Evolutionary conservation across 2,888 invertebrate species (phyloP).

Genomic region (Aphidoletes aphidimyza): DNA sequence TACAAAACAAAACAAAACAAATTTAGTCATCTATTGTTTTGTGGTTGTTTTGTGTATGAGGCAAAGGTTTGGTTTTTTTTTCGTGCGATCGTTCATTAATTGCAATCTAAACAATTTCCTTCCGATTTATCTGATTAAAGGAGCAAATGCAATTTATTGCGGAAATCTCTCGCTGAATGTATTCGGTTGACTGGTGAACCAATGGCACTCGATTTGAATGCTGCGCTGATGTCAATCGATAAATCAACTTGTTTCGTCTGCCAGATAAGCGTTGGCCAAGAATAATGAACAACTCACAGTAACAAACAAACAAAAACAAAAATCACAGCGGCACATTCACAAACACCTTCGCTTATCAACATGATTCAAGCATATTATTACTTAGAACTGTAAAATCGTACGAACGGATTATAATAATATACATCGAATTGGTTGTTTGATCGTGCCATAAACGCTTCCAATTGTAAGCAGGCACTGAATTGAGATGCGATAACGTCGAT

Average conservation of each 20-base stretch:
- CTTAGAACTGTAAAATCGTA: too few relatives aligned
- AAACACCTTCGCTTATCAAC: neutral
- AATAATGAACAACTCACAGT: neutral
- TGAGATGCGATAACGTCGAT: too few relatives aligned
- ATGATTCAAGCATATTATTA: neutral
- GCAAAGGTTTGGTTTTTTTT: neutral
- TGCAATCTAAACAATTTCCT: neutral
- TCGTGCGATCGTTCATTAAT: neutral
- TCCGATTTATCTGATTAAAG: neutral
- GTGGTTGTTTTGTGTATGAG: neutral
- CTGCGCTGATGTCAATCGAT: neutral
- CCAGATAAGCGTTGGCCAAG: conserved; percentile 15
- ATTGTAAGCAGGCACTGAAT: too few relatives aligned
- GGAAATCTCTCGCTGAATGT: neutral
- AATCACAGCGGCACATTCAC: neutral
- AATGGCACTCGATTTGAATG: neutral
- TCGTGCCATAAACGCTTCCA: too few relatives aligned
- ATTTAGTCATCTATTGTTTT: too few relatives aligned
- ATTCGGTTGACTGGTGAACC: too few relatives aligned
- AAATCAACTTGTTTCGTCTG: neutral
- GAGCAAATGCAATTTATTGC: conserved; percentile 39
- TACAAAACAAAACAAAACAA: too few relatives aligned
- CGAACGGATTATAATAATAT: too few relatives aligned
- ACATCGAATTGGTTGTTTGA: too few relatives aligned
- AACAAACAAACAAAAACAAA: neutral